Conservation (phyloP, 1,140 invertebrate species). For the Bicyclus anynana region DNA sequence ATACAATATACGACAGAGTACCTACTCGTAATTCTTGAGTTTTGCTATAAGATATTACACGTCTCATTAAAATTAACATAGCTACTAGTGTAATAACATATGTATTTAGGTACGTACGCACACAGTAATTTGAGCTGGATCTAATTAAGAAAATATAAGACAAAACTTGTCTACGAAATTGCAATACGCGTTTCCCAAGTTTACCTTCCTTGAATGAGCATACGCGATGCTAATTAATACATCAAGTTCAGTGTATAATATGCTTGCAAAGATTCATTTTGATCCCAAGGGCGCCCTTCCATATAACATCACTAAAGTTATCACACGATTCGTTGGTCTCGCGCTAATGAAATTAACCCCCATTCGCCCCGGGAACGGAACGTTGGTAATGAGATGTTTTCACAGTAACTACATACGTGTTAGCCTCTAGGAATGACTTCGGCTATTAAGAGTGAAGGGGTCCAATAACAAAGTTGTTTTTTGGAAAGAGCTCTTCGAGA, state of each 20-base stretch:
- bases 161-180: no score
- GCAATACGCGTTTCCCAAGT: no score
- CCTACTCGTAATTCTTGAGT: no score
- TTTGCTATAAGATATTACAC: no score
- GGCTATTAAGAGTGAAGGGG: conserved; percentile 17
- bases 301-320: conserved; percentile 72
- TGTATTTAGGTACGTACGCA: no score
- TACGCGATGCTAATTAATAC: conserved; percentile 57
- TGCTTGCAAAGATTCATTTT: conserved; percentile 50
- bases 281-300: conserved; percentile 57
- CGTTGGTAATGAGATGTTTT: conserved; percentile 68
- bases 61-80: no score
- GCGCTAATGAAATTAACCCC: conserved; percentile 74
- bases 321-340: conserved; percentile 74
- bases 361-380: conserved; percentile 57
- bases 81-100: no score
- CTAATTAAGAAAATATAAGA: no score
- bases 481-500: conserved; percentile 11
- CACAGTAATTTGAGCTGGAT: no score
- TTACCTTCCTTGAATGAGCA: background rate
- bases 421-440: conserved; percentile 33
- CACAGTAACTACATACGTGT: conserved; percentile 55
- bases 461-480: conserved; percentile 23
- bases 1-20: no score
- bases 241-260: conserved; percentile 9